Percentiles rank a stretch among this genome's conserved stretches.
Evolutionary conservation across 2,888 invertebrate genomes (phyloP).

Genomic region (Hirudinaria manillensis): DNA sequence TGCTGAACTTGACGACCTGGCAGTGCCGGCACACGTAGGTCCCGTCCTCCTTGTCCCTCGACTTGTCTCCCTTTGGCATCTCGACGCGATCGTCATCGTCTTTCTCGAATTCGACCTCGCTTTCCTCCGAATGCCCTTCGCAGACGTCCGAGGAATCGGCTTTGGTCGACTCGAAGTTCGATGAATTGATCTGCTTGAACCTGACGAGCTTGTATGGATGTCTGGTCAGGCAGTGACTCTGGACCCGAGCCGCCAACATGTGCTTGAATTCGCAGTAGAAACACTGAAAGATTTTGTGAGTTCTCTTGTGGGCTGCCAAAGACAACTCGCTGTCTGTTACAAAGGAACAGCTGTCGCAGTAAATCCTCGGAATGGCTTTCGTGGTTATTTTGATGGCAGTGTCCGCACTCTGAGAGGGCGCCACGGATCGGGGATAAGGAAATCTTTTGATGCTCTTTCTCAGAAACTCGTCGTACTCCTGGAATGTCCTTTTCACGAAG

Average conservation of each 20-base stretch:
- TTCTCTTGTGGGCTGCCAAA: conserved; percentile 29
- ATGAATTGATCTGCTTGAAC: conserved; percentile 31
- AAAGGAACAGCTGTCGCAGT: conserved; percentile 30
- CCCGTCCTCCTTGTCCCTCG: not conserved
- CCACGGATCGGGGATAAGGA: conserved; percentile 1
- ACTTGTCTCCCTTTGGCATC: not conserved
- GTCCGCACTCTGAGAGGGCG: not conserved
- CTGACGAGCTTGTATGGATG: conserved; percentile 29
- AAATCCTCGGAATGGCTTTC: conserved; percentile 20
- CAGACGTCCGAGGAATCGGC: not conserved
- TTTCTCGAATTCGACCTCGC: not conserved
- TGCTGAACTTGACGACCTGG: conserved; percentile 27
- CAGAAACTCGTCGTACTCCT: conserved; percentile 29
- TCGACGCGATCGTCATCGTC: not conserved
- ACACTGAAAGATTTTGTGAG: conserved; percentile 33
- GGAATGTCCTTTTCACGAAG: conserved; percentile 31
- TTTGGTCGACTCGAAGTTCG: not conserved
- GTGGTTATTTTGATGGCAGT: conserved; percentile 2
- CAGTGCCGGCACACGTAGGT: conserved; percentile 31
- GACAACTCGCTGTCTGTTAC: conserved; percentile 32
- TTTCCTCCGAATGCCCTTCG: conserved; percentile 15
- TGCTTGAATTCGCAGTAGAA: conserved; percentile 35
- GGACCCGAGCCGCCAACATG: conserved; percentile 32
- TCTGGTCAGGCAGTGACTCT: conserved; percentile 28
- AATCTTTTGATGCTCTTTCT: conserved; percentile 26